Evolutionary conservation across 2,797 vertebrate species (phyloP).

Genomic region (Cryptoprocta ferox): DNA sequence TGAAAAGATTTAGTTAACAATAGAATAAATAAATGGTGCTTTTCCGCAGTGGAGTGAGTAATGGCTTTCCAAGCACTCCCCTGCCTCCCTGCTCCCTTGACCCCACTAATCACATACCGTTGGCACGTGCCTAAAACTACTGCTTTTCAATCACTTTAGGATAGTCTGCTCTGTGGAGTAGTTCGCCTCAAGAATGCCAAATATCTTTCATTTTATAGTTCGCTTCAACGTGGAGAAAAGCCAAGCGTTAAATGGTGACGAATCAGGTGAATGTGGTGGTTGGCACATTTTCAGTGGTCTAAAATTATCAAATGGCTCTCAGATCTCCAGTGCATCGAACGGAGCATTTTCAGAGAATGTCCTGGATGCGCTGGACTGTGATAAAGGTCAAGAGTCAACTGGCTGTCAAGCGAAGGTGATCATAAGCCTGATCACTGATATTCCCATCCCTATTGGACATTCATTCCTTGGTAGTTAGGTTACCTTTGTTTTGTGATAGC

Average conservation of each 20-base stretch:
- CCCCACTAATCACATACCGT: not conserved
- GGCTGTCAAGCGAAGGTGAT: not conserved
- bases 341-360: not conserved
- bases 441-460: not conserved
- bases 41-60: not conserved
- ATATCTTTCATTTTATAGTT: slow-evolving; percentile 13
- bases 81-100: not conserved
- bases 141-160: not conserved
- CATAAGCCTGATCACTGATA: not conserved
- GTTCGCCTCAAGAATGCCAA: not conserved
- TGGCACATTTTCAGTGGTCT: not conserved
- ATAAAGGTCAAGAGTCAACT: not conserved
- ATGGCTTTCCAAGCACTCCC: not conserved
- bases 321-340: not conserved
- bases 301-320: not conserved
- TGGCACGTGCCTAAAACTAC: not conserved
- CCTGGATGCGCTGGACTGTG: not conserved
- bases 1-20: not conserved
- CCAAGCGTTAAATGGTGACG: not conserved
- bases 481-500: not conserved
- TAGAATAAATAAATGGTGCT: not conserved
- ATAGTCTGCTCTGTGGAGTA: not conserved
- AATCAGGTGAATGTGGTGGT: not conserved
- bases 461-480: not conserved
- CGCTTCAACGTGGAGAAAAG: slow-evolving; percentile 22